phyloP scores from a whole-genome alignment of 2,797 vertebrate genomes.

The Hippoglossus hippoglossus region DNA sequence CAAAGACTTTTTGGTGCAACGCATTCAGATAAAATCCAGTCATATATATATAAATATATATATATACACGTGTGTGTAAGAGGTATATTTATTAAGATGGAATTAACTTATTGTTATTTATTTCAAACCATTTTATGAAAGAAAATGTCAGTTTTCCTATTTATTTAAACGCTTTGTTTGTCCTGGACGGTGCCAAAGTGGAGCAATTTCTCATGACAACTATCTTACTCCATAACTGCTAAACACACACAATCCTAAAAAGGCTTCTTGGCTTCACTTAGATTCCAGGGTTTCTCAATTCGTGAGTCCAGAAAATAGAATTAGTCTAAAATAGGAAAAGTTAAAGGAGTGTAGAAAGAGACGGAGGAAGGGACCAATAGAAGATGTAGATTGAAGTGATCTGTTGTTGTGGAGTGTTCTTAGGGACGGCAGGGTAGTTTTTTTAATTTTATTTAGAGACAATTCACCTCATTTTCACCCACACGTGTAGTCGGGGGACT shows the following conservation, averaged over 20 bases:
- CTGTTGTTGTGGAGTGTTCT: conserved; percentile 46
- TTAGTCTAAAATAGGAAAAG: conserved; percentile 7
- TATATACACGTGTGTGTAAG: conserved; percentile 78
- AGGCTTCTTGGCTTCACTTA: conserved; percentile 48
- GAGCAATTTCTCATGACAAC: conserved; percentile 76
- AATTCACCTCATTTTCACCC: conserved; percentile 47
- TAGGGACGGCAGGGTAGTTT: background rate
- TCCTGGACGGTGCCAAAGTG: conserved; percentile 93
- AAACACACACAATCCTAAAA: conserved; percentile 15
- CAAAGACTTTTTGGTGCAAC: conserved; percentile 87
- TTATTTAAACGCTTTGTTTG: conserved; percentile 89
- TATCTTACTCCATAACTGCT: conserved; percentile 54
- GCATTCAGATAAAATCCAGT: conserved; percentile 89
- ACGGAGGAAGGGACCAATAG: conserved; percentile 75
- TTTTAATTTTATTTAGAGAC: background rate
- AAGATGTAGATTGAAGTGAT: conserved; percentile 44
- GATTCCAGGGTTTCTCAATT: conserved; percentile 63
- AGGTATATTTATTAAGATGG: conserved; percentile 99
- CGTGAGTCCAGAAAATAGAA: conserved; percentile 33
- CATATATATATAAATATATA: conserved; percentile 58
- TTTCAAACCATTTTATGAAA: conserved; percentile 91
- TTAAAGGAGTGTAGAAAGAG: conserved; percentile 13
- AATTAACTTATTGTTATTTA: conserved; percentile 99
- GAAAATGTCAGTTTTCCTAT: conserved; percentile 91
- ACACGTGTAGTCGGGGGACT: conserved; percentile 17